Evolutionary conservation across 2,888 invertebrate species (phyloP), one percentile per base, ranked within the genome.

Genomic region (Oscheius sp.): DNA sequence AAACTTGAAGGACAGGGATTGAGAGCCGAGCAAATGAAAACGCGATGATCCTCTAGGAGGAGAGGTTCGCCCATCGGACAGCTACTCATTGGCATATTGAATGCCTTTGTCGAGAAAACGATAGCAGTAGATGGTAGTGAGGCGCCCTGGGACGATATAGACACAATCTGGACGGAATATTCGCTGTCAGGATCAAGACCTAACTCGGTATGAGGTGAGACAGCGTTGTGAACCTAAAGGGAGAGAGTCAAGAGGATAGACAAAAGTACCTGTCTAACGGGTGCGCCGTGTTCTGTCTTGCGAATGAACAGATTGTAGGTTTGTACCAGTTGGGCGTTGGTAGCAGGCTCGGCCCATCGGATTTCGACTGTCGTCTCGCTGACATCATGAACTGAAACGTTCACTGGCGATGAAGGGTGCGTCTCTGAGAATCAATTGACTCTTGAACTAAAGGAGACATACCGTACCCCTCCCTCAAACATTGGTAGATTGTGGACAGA

Each of bases 391-490:
- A 85, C 76, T 1, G 80, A 76, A 13, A 85, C 82, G 58, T 85
- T 84, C 5, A 78, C 73, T n/a, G 85, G 85, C 9, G 85, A 73
- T 32, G 83, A 82, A 9, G 85, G 85, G 76, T 83, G 84, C 2
- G 84, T 81, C 50, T 79, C 85, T 83, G 63, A 77, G 74, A 37
- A 29, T 11, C 32, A 7, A 29, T 48, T 21, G 5, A 10, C 13
- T 33, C 2, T 62, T 65, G 7, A 42, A 42, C 3, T 3, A 42
- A 11, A 2, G 55, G 21, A 47, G 53, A n/a, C 71, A 47, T 77
- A 83, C 83, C 79, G 73, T 85, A 85, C 48, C 85, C 85, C 65
- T 85, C 82, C 62, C 84, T 70, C 37, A 84, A 75, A 72, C 85
- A 85, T 57, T 80, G 79, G 73, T 84, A 85, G 73, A 85, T 82